These are phyloP conservation scores for Papilio xuthus DNA, from an alignment of 1,140 invertebrate species.

Conservation along the genomic window DNA sequence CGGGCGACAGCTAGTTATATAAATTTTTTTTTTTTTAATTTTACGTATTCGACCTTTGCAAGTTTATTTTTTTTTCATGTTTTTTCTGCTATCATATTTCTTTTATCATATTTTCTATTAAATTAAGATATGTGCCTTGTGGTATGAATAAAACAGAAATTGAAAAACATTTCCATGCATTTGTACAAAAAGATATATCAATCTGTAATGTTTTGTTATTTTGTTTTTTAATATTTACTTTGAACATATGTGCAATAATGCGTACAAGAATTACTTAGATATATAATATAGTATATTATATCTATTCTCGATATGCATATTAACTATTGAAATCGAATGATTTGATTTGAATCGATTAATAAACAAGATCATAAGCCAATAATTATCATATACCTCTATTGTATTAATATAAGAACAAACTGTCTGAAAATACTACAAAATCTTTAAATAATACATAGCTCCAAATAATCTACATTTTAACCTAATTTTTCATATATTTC, in stretches of 20 bases:
- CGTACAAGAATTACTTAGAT: too few species aligned
- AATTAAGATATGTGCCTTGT: neutral
- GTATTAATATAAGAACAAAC: neutral
- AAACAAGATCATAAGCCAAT: neutral
- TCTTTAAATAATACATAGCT: neutral
- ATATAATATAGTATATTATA: too few species aligned
- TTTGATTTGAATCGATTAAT: slow-evolving; percentile 2
- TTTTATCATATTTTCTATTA: slow-evolving; percentile 36
- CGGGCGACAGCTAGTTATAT: too few species aligned
- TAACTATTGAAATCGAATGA: neutral
- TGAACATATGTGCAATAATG: too few species aligned
- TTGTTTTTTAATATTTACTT: too few species aligned
- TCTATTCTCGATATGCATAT: neutral
- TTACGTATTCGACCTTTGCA: slow-evolving; percentile 52
- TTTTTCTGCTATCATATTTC: slow-evolving; percentile 38
- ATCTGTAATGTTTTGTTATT: too few species aligned
- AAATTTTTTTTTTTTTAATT: too few species aligned
- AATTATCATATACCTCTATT: slow-evolving; percentile 12
- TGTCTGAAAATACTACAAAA: neutral
- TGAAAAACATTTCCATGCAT: neutral
- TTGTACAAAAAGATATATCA: too few species aligned
- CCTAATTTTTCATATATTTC: too few species aligned
- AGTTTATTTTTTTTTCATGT: slow-evolving; percentile 41
- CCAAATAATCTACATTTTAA: too few species aligned
- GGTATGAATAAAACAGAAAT: neutral